Conservation (phyloP, 2,113 vertebrate genomes). For the Dunckerocampus dactyliophorus region DNA sequence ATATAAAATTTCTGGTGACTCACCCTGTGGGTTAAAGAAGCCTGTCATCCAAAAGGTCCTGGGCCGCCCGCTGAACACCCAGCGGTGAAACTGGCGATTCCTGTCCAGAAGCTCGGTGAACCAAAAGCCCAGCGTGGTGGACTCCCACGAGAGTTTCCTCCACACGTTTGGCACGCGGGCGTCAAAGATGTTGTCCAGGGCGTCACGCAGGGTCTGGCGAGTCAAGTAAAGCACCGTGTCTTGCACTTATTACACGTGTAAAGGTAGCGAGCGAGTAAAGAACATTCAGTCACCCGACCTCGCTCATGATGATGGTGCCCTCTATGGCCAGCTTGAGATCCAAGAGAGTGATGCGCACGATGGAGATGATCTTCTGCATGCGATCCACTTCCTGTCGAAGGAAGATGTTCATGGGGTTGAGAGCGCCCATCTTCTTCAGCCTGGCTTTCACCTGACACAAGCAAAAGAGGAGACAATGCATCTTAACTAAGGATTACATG, state of each 20-base stretch:
- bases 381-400: constrained; percentile 52
- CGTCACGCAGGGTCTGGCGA: constrained; percentile 75
- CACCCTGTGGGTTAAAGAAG: constrained; percentile 65
- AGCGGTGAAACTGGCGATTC: constrained; percentile 78
- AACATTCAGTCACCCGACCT: constrained; percentile 24
- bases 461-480: background rate
- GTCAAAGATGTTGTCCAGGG: constrained; percentile 85
- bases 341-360: constrained; percentile 39
- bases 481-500: background rate
- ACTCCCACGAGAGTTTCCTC: constrained; percentile 86
- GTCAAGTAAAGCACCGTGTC: background rate
- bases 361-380: constrained; percentile 47
- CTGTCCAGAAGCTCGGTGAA: constrained; percentile 86
- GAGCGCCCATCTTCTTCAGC: constrained; percentile 40
- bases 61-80: constrained; percentile 78
- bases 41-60: constrained; percentile 50
- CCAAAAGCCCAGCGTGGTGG: constrained; percentile 86
- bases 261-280: background rate
- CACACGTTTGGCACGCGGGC: constrained; percentile 80
- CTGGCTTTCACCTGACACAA: constrained; percentile 31
- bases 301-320: constrained; percentile 54
- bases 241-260: too few relatives aligned
- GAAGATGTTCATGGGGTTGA: constrained; percentile 54
- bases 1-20: constrained; percentile 40
- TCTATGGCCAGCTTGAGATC: constrained; percentile 54